phyloP scores from a whole-genome alignment of 2,797 vertebrate genomes.

The Darevskia nairensis region DNA sequence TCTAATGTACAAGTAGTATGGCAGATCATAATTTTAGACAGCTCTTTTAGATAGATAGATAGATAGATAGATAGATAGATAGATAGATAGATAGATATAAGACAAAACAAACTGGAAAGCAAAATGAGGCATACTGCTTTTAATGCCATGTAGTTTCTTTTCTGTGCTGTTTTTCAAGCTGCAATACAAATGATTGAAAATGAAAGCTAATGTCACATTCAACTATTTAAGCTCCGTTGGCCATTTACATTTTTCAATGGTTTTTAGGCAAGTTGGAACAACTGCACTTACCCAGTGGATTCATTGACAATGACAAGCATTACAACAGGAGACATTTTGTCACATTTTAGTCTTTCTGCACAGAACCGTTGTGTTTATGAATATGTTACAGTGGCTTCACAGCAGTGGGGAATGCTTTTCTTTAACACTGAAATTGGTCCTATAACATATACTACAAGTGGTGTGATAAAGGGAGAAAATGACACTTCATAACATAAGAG shows the following conservation, averaged over 20 bases:
- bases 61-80: background rate
- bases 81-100: background rate
- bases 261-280: conserved; percentile 56
- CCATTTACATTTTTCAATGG: conserved; percentile 52
- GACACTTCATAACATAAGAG: background rate
- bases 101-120: background rate
- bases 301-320: conserved; percentile 13
- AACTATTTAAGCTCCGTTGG: conserved; percentile 43
- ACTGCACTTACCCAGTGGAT: conserved; percentile 32
- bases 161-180: conserved; percentile 7
- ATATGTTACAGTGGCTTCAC: background rate
- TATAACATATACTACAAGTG: background rate
- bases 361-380: conserved; percentile 21
- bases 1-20: background rate
- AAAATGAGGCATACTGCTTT: conserved; percentile 52
- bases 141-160: conserved; percentile 49
- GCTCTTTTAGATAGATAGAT: background rate
- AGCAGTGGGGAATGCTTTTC: background rate
- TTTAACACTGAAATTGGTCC: conserved; percentile 19
- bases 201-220: conserved; percentile 40
- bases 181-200: conserved; percentile 53
- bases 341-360: conserved; percentile 40
- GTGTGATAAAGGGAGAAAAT: background rate
- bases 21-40: background rate
- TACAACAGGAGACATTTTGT: conserved; percentile 41